Percentiles rank a stretch among this genome's conserved stretches.
Conservation (phyloP, 2,113 vertebrate genomes). For the Lichenostomus cassidix region DNA sequence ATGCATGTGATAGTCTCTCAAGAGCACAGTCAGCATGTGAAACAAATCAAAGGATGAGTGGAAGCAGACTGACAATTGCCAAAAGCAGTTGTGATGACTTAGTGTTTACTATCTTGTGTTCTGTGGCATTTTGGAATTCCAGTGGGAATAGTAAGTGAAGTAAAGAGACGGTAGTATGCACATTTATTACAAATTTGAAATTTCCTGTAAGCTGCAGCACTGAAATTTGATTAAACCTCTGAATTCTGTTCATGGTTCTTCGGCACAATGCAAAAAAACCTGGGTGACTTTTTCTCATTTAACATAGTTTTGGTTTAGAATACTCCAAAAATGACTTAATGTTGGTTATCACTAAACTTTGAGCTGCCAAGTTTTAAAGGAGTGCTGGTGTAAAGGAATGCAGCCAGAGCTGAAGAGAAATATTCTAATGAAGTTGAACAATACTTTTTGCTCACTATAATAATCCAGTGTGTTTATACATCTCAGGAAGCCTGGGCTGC, state of each 20-base stretch:
- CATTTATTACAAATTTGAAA: background rate
- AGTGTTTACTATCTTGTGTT: background rate
- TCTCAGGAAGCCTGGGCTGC: background rate
- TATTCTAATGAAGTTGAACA: background rate
- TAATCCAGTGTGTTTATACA: background rate
- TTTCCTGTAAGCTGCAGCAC: background rate
- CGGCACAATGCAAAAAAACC: background rate
- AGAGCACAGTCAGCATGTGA: background rate
- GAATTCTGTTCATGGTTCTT: background rate
- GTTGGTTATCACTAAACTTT: background rate
- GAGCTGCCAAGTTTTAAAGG: background rate
- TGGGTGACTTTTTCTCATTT: background rate
- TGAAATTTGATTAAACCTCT: background rate
- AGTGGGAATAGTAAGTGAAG: background rate
- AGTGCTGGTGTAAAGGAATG: background rate
- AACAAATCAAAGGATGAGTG: background rate
- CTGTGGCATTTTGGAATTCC: background rate
- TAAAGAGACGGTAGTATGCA: background rate
- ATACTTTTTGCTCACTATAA: background rate
- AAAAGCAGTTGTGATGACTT: background rate
- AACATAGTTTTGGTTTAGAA: background rate
- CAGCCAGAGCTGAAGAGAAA: background rate
- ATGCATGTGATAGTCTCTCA: background rate
- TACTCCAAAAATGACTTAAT: background rate
- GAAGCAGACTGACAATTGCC: slow-evolving; percentile 3